These are phyloP conservation scores for Poecilia velifera DNA, from an alignment of 2,797 vertebrate species.

Conservation along the genomic window DNA sequence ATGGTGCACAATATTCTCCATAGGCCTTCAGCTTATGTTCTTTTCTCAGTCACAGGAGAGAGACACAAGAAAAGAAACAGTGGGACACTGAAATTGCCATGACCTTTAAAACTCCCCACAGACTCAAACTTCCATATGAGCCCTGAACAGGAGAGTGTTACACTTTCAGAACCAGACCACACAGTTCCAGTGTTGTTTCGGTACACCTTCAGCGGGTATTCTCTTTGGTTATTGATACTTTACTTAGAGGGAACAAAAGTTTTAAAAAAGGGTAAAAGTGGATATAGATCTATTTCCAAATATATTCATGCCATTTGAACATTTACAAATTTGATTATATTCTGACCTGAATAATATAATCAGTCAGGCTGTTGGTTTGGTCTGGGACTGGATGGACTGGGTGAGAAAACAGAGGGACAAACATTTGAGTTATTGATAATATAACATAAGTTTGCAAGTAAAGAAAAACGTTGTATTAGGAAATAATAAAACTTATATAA, in stretches of 20 bases:
- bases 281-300: background rate
- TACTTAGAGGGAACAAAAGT: slow-evolving; percentile 31
- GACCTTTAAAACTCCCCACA: slow-evolving; percentile 79
- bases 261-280: background rate
- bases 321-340: background rate
- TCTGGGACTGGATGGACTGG: background rate
- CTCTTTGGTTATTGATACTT: slow-evolving; percentile 40
- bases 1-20: slow-evolving; percentile 77
- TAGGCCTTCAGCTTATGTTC: slow-evolving; percentile 70
- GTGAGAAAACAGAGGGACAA: background rate
- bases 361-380: background rate
- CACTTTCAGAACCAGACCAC: slow-evolving; percentile 55
- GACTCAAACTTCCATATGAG: slow-evolving; percentile 61
- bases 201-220: slow-evolving; percentile 38
- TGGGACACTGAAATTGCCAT: slow-evolving; percentile 51
- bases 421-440: background rate
- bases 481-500: background rate
- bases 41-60: slow-evolving; percentile 56
- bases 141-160: slow-evolving; percentile 45
- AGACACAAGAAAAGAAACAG: slow-evolving; percentile 38
- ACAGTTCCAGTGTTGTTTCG: slow-evolving; percentile 64
- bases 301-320: background rate
- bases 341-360: background rate
- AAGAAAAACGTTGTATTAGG: background rate
- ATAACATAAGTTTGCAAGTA: background rate